phyloP scores from a whole-genome alignment of 2,797 vertebrate species.

The Jordanella pulchra region DNA sequence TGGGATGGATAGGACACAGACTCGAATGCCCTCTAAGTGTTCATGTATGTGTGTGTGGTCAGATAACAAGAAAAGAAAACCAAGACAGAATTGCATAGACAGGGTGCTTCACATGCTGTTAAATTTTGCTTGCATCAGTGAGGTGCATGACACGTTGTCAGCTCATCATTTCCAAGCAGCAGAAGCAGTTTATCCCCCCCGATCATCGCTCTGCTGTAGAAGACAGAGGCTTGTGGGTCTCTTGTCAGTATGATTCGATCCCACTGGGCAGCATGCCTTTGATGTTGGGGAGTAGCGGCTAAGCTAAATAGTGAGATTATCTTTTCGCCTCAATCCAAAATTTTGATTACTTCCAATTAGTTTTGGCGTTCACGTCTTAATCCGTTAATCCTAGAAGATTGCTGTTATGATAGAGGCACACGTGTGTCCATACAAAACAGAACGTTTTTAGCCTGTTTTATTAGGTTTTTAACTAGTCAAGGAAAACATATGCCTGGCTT shows the following conservation, averaged over 20 bases:
- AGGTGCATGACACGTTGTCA: conserved; percentile 50
- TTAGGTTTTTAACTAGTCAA: neutral
- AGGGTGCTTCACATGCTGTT: conserved; percentile 35
- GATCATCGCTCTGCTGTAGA: conserved; percentile 31
- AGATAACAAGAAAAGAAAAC: conserved; percentile 30
- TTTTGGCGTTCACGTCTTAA: conserved; percentile 54
- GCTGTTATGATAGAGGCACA: conserved; percentile 24
- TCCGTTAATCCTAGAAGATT: conserved; percentile 48
- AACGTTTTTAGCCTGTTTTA: neutral
- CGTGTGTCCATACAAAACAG: conserved; percentile 21
- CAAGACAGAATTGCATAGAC: conserved; percentile 21
- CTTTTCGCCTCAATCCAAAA: conserved; percentile 49
- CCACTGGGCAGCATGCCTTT: conserved; percentile 48
- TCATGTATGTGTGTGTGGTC: conserved; percentile 11
- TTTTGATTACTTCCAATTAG: conserved; percentile 60
- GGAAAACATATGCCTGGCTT: conserved; percentile 8
- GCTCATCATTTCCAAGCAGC: conserved; percentile 47
- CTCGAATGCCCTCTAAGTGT: conserved; percentile 26
- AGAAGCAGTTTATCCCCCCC: conserved; percentile 27
- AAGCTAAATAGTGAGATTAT: conserved; percentile 67
- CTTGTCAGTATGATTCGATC: conserved; percentile 38
- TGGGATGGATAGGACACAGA: conserved; percentile 43
- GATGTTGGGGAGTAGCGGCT: conserved; percentile 54
- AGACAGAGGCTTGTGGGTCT: conserved; percentile 35
- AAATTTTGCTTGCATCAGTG: conserved; percentile 54